Evolutionary conservation across 2,113 vertebrate species (phyloP), one percentile per base, ranked within the genome.

Genomic region (Calypte anna): DNA sequence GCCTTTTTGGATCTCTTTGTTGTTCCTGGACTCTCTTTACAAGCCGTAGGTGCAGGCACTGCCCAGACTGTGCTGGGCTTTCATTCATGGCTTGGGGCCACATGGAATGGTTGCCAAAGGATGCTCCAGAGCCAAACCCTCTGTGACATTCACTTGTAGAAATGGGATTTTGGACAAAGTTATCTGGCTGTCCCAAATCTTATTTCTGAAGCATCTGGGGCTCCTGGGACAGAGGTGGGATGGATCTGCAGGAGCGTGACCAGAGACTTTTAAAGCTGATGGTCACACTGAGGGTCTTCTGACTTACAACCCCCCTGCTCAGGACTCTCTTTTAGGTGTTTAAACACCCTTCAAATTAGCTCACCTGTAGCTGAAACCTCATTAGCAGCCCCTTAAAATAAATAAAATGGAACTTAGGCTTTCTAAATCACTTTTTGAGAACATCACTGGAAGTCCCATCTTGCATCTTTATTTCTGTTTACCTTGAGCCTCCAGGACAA

Each of bases 121-220:
- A 12, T 15, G 10, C 59, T 19, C 9, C 54, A 30, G 1, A 43
- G 76, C 92, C 94, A 74, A 83, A 55, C 19, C 15, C 77, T 43
- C 51, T 10, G 63, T 1, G 1, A 1, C 0, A 2, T 7, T 67
- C 3, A 0, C 72, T 53, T 30, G 67, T 33, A 74, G 51, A 83
- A 70, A 59, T 20, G 64, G 55, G 28, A 55, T 81, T 88, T 73
- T 9, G 82, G 68, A 28, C 51, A 53, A 63, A 74, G 61, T 64
- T 78, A 55, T 38, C 76, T 20, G 61, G 12, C 67, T 90, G 18
- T 55, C 72, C 78, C 68, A 84, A 48, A 24, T 44, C 25, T 62
- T n/a, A 5, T 64, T 62, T 77, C 69, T 96, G 85, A 69, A 57
- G 46, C 8, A 17, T 27, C 9, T 73, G 78, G 11, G 19, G 33